These are phyloP conservation scores for Procavia capensis DNA, from an alignment of 2,113 vertebrate genomes.

Conservation along the genomic window DNA sequence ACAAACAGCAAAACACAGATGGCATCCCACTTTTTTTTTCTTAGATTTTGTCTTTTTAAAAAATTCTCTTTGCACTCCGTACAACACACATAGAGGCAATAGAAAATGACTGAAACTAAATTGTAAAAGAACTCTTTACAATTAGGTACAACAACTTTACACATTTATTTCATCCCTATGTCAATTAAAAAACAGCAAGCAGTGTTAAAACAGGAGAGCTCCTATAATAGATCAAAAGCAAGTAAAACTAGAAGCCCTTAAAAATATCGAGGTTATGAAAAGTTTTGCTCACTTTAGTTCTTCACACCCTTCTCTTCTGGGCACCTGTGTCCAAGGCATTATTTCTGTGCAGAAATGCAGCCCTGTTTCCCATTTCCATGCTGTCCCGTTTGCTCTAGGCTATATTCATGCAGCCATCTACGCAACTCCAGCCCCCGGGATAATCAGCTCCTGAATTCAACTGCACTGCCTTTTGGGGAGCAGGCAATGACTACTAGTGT, in stretches of 20 bases:
- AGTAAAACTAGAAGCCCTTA: constrained; percentile 49
- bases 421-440: too few relatives aligned
- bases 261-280: constrained; percentile 72
- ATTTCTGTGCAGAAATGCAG: too few relatives aligned
- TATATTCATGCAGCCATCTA: too few relatives aligned
- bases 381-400: neutral
- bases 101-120: constrained; percentile 49
- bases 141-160: constrained; percentile 32
- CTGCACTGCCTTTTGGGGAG: too few relatives aligned
- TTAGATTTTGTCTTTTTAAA: too few relatives aligned
- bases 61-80: constrained; percentile 44
- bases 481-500: too few relatives aligned
- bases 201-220: constrained; percentile 48
- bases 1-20: too few relatives aligned
- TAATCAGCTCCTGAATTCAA: too few relatives aligned
- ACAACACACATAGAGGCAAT: neutral
- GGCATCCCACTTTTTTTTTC: too few relatives aligned
- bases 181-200: constrained; percentile 54
- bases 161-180: neutral
- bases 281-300: constrained; percentile 33
- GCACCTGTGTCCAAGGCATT: constrained; percentile 98
- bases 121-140: constrained; percentile 40
- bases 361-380: too few relatives aligned
- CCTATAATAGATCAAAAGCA: constrained; percentile 24
- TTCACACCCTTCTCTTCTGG: constrained; percentile 99